Base-by-base conservation (phyloP, 2,888 invertebrate genomes). In the Sarcophaga caerulescens region DNA sequence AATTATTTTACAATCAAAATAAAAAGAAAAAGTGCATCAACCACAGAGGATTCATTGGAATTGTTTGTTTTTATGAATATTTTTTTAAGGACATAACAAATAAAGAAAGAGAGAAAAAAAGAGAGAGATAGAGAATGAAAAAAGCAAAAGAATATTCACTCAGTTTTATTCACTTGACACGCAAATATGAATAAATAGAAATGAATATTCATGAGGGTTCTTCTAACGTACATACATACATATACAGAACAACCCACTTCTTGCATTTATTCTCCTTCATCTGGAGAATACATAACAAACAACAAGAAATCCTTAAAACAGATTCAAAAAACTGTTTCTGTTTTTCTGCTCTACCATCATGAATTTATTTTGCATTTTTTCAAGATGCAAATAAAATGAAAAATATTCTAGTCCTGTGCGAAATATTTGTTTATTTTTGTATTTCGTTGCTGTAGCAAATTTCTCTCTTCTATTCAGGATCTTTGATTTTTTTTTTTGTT, bases 331-430 rank as follows among this genome's bases (percentile, higher is more conserved):
- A 12, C 52, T 14, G 4, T 52, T 52, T 35, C 35, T 35, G 6
- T 6, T 35, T 35, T 47, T 76, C 73, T 83, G 52, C 88, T 89
- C 4, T 14, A 14, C 14, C 14, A 47, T 89, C 89, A 89, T 90
- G 89, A 91, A 90, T 89, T 89, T 90, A 85, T 88, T 85, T 88
- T 89, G 81, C 35, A 21, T 25, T 75, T 62, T 75, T 62, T 57
- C 52, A 82, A 82, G 75, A 63, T 66, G 76, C 17, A 52, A 52
- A 66, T 80, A 78, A 76, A 76, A 75, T 14, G 8, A 17, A 17
- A 60, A 81, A 78, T 66, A 71, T 44, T 23, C 12, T 70, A 76
- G 75, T 84, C 70, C 77, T 78, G 78, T 57, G 12, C 17, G 44
- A 19, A 80, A 80, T 70, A 81, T 80, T 66, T 81, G 84, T 81